Conservation (phyloP, 2,113 vertebrate species). For the Mungos mungo region DNA sequence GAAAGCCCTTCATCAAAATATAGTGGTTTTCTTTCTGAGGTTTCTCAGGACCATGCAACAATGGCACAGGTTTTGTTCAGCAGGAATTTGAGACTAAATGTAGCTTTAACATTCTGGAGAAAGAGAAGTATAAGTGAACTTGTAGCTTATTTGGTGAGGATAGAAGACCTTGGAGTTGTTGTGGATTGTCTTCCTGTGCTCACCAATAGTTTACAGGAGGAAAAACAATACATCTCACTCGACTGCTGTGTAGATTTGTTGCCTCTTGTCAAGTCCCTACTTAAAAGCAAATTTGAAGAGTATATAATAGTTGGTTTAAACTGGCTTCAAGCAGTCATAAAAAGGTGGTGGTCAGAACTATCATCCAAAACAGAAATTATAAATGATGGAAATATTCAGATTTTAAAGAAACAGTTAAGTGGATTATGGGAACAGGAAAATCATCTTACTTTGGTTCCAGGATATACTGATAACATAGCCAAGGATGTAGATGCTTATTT, state of each 20-base stretch:
- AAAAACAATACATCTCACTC: slow-evolving; percentile 88
- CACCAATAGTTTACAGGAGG: slow-evolving; percentile 93
- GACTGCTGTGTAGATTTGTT: slow-evolving; percentile 96
- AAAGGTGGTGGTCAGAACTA: slow-evolving; percentile 92
- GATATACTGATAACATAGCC: slow-evolving; percentile 90
- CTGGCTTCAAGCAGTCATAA: slow-evolving; percentile 94
- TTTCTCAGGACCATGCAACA: slow-evolving; percentile 91
- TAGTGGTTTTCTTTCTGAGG: slow-evolving; percentile 93
- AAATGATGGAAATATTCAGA: slow-evolving; percentile 88
- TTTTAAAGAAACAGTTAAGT: slow-evolving; percentile 91
- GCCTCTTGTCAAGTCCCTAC: slow-evolving; percentile 91
- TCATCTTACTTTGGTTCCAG: slow-evolving; percentile 88
- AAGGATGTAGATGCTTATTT: slow-evolving; percentile 93
- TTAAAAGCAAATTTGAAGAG: slow-evolving; percentile 94
- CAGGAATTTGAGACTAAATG: slow-evolving; percentile 92
- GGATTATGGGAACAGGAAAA: slow-evolving; percentile 90
- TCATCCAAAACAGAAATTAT: slow-evolving; percentile 85
- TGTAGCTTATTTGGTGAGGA: slow-evolving; percentile 94
- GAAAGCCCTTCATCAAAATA: slow-evolving; percentile 90
- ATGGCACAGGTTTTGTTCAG: slow-evolving; percentile 94
- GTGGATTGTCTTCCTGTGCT: slow-evolving; percentile 95
- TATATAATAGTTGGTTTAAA: slow-evolving; percentile 92
- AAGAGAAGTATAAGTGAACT: slow-evolving; percentile 93
- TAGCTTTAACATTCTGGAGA: slow-evolving; percentile 94
- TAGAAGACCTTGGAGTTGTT: slow-evolving; percentile 93